Evolutionary conservation across 92 coral and sea anemone species (phyloP), one percentile per base, ranked within the genome.

Genomic region (Epizoanthus rinbou): DNA sequence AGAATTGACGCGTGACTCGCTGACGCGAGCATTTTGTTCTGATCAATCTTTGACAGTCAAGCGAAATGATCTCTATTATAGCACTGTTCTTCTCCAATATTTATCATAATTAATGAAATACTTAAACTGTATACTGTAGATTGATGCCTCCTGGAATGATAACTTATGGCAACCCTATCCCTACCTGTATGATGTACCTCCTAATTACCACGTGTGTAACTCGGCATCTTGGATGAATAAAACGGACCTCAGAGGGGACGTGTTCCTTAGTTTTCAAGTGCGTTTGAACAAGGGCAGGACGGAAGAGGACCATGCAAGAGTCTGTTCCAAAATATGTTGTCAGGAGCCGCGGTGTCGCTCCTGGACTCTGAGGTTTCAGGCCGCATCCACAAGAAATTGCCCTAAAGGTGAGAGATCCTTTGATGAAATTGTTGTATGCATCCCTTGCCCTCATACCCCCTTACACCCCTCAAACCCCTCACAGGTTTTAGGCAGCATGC

Each of bases 161-260:
- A 89, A 88, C 57, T 59, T 91, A n/a, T 89, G 87, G 78, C 88
- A 91, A 18, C 98, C 94, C 9, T 93, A 93, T 78, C 87, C 91
- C 0, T 93, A 93, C 65, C 87, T 93, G 73, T 93, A 93, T 70
- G 98, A 93, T 85, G 80, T 89, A 58, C 98, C 98, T 3, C 68
- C 69, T 33, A 82, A 89, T 23, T 93, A 86, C 74, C 89, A 87
- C 81, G 64, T 80, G 79, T 93, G 98, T 24, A 58, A 88, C 24
- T 75, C 95, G 21, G 72, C 86, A 16, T 73, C 90, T 3, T 79
- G 98, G 93, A 87, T 93, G 91, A 93, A 93, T 64, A 47, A 76
- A 69, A 93, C 98, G 13, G 98, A 93, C 88, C 73, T 93, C 80
- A 89, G 98, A 15, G 98, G 98, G 62, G 91, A 91, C 73, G 98